phyloP scores from a whole-genome alignment of 2,797 vertebrate genomes.

The Poecilia picta region DNA sequence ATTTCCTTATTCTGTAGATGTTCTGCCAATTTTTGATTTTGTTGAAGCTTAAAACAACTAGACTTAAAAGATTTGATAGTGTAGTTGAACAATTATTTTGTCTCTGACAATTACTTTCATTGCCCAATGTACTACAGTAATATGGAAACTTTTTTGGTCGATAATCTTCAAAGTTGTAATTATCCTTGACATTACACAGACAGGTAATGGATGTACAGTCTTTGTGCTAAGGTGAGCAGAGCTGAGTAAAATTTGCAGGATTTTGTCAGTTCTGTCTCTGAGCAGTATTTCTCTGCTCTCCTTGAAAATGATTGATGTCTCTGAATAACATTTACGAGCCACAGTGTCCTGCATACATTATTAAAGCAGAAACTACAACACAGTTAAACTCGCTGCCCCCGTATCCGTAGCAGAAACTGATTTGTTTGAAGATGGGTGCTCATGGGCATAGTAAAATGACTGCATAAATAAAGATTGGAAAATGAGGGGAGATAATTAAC shows the following conservation, averaged over 20 bases:
- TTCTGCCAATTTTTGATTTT: neutral
- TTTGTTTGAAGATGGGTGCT: slow-evolving; percentile 65
- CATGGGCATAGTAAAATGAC: slow-evolving; percentile 52
- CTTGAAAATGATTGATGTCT: slow-evolving; percentile 66
- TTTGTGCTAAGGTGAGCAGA: neutral
- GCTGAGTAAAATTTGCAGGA: slow-evolving; percentile 16
- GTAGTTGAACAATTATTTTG: neutral
- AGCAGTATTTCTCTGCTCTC: slow-evolving; percentile 49
- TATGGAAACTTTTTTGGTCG: neutral
- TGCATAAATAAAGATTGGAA: slow-evolving; percentile 56
- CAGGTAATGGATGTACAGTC: neutral
- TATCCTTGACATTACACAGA: neutral
- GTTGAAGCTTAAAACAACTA: neutral
- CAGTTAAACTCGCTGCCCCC: slow-evolving; percentile 54
- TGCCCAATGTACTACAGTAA: neutral
- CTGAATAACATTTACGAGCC: slow-evolving; percentile 57
- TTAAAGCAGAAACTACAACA: slow-evolving; percentile 68
- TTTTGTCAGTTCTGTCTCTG: slow-evolving; percentile 38
- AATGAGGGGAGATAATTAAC: slow-evolving; percentile 1
- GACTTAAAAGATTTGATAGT: neutral
- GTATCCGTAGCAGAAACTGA: slow-evolving; percentile 44
- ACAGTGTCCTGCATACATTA: slow-evolving; percentile 51
- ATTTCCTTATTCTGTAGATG: neutral
- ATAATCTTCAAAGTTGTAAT: neutral
- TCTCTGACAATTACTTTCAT: neutral